Conservation (phyloP, 2,113 vertebrate species). For the Sturnira hondurensis region DNA sequence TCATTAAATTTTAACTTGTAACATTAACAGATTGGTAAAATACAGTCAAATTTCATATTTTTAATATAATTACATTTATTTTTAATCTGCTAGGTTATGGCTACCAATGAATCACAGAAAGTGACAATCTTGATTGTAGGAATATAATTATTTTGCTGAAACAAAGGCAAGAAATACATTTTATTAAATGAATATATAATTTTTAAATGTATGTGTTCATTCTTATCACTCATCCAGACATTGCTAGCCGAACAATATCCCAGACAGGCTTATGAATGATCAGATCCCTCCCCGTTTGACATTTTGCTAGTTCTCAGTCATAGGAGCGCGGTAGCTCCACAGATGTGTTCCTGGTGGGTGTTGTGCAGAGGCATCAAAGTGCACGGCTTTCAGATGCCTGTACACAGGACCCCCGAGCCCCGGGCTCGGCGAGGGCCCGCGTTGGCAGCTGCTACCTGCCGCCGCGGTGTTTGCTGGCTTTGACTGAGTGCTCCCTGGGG, state of each 20-base stretch:
- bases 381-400: not conserved
- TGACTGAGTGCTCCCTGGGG: accelerated
- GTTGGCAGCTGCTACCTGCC: too few relatives aligned
- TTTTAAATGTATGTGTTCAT: not conserved
- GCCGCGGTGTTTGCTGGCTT: not conserved
- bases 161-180: not conserved
- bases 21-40: not conserved
- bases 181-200: not conserved
- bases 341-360: not conserved
- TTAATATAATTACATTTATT: constrained; percentile 44
- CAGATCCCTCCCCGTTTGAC: not conserved
- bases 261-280: not conserved
- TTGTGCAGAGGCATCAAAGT: not conserved
- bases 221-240: not conserved
- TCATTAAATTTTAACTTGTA: not conserved
- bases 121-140: not conserved
- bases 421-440: accelerated
- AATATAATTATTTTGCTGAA: not conserved
- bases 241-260: not conserved
- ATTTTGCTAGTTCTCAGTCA: not conserved
- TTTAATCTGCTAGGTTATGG: constrained; percentile 3
- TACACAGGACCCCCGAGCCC: accelerated
- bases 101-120: not conserved
- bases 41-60: not conserved
- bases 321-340: not conserved